phyloP scores from a whole-genome alignment of 1,140 invertebrate species.

The Micrasema minimum region DNA sequence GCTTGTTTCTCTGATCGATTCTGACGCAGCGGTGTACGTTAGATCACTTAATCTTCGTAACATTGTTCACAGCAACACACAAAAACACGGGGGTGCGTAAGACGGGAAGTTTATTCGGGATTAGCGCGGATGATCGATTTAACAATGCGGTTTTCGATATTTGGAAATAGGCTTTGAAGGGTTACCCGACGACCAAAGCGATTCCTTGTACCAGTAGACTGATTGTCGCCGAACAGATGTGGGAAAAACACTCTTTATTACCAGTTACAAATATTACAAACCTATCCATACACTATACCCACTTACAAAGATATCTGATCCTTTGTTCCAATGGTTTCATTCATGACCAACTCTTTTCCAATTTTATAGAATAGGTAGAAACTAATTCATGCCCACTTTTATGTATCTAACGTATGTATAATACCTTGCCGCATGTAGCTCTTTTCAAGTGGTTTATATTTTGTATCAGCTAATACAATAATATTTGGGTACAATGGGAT shows the following conservation, averaged over 20 bases:
- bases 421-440: too few species aligned
- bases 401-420: too few species aligned
- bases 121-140: conserved; percentile 38
- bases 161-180: conserved; percentile 21
- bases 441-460: too few species aligned
- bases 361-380: too few species aligned
- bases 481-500: too few species aligned
- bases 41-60: conserved; percentile 30
- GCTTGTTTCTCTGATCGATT: conserved; percentile 37
- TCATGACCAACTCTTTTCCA: conserved; percentile 16
- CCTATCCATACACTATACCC: too few species aligned
- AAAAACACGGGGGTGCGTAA: conserved; percentile 32
- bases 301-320: too few species aligned
- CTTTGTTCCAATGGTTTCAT: too few species aligned
- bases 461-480: too few species aligned
- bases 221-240: conserved; percentile 28
- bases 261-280: too few species aligned
- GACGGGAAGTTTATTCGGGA: conserved; percentile 35
- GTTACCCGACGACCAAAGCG: background rate
- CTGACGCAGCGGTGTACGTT: conserved; percentile 21
- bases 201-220: conserved; percentile 37
- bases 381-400: too few species aligned
- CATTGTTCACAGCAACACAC: conserved; percentile 13
- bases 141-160: conserved; percentile 36
- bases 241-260: too few species aligned